Conservation (phyloP, 2,113 vertebrate species). For the Notiomystis cincta region DNA sequence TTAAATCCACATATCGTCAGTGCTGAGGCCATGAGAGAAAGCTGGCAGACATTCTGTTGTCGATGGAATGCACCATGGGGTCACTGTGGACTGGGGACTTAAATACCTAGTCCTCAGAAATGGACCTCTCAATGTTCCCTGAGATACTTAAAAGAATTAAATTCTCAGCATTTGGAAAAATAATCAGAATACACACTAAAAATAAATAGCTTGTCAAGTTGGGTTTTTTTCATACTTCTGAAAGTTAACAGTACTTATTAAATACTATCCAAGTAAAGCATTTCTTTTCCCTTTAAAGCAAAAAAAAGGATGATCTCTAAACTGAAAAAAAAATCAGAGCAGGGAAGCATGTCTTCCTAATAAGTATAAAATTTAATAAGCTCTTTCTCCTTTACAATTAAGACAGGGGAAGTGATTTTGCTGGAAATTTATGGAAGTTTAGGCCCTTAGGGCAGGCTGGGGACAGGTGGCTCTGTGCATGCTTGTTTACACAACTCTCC, state of each 20-base stretch:
- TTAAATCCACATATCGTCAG: neutral
- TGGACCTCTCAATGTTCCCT: neutral
- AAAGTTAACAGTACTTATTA: neutral
- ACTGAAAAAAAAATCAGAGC: neutral
- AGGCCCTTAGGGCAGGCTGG: neutral
- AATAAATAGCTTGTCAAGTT: neutral
- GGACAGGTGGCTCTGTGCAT: neutral
- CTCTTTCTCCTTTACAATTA: neutral
- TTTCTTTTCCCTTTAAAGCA: neutral
- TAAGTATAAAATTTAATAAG: neutral
- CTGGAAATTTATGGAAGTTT: neutral
- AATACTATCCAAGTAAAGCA: neutral
- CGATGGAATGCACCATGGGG: neutral
- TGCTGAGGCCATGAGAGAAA: neutral
- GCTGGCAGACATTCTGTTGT: neutral
- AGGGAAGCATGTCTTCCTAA: neutral
- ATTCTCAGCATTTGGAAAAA: constrained; percentile 5
- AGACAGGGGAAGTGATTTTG: neutral
- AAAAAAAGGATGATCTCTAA: neutral
- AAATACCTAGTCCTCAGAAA: neutral
- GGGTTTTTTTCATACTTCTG: neutral
- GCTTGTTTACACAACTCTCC: neutral
- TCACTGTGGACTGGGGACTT: neutral
- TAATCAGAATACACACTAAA: constrained; percentile 15
- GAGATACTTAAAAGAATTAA: neutral